Evolutionary conservation across 1,140 invertebrate genomes (phyloP), one percentile per base, ranked within the genome.

Genomic region (Hypsibius dujardini): DNA sequence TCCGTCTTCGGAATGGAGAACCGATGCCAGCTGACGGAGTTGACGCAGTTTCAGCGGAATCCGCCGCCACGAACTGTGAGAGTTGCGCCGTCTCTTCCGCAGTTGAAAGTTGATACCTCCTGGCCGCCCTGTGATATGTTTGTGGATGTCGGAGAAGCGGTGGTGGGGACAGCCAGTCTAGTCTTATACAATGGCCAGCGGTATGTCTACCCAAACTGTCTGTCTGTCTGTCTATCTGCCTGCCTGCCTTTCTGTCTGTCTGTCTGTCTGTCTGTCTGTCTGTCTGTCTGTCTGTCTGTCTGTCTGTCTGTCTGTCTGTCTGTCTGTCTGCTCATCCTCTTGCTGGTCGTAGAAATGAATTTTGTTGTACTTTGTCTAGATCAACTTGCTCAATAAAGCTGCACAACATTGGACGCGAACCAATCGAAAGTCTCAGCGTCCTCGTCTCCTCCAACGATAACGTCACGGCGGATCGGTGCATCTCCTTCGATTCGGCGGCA

Each of bases 171-270:
- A 3, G 62, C 62, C 12, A 67, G 42, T 42, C 3, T 45, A 12
- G 3, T 67, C 12, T 42, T 67, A 7, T 67, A 67, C 62, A 67
- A 67, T 45, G 62, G 62, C 42, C 62, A 67, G 45, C 62, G 62
- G 62, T 67, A 67, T 15, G 50, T 56, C 7, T n/a, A 12, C 50
- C 50, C 7, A 56, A 56, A 56, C 7, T n/a, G 50, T 56, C n/a
- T 56, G 50, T 56, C n/a, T 56, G 50, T 56, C n/a, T 56, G 28
- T 28, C 28, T 28, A 28, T 28, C 28, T 28, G 28, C 28, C 28
- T 28, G 28, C 28, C 28, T 28, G 28, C 28, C 28, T 28, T 28
- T 28, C 28, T 28, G 28, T 28, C 28, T 28, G 28, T 28, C 28
- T 28, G 28, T 28, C 28, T 28, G 28, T 28, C 28, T 28, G 28